Evolutionary conservation across 1,140 invertebrate species (phyloP), one percentile per base, ranked within the genome.

Genomic region (Drosophila pruinosa): DNA sequence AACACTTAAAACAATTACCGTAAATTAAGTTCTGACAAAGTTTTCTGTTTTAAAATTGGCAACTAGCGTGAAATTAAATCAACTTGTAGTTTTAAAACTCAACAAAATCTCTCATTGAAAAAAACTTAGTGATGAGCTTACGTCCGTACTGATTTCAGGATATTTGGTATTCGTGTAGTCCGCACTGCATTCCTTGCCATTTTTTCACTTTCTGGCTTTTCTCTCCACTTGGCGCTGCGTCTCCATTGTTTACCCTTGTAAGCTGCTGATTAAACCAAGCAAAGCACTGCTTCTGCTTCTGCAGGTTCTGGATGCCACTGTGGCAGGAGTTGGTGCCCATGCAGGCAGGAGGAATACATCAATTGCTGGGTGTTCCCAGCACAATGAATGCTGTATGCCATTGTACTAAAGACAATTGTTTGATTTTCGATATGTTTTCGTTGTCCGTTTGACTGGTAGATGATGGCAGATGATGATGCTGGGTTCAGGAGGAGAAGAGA

Each of bases 181-280:
- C 28, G 38, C 48, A 36, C 38, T 7, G 31, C 31, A 54, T 38
- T 17, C 28, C 3, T 21, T 12, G 12, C 41, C 22, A 12, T 45
- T 24, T 14, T 34, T 38, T 48, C 43, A 47, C 50, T 70, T 56
- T 48, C 41, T 58, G 69, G 64, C 59, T 72, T 67, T 58, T 31
- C 12, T 34, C 48, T 19, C 26, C 58, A 19, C 0, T 14, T 31
- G 41, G n/a, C 26, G 10, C 31, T 45, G 31, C 57, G 26, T 28
- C 6, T 53, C 15, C 56, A 31, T 65, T 86, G 82, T 88, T 88
- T 82, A 82, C 75, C 38, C 82, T 72, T 86, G 82, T 86, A 86
- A 86, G 82, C 82, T 88, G 74, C 82, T 88, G 82, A 86, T 86
- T 86, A 86, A 86, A 82, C 82, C 82, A 75, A 82, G 82, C 74